Conservation (phyloP, 2,797 vertebrate genomes). For the Halcyon leucocephala region DNA sequence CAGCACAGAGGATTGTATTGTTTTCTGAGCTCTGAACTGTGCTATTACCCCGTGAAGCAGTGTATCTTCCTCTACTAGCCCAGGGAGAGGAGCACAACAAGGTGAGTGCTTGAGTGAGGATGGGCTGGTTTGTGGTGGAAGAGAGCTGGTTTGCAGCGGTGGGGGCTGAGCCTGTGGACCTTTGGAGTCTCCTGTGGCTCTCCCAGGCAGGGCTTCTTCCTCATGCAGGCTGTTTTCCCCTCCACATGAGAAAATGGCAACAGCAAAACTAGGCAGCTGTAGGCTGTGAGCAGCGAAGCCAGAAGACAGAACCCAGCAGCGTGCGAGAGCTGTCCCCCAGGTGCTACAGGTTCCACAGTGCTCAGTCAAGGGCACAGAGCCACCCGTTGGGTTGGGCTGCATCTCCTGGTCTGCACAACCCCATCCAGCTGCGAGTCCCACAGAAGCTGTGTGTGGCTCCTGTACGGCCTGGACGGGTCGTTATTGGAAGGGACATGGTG, state of each 20-base stretch:
- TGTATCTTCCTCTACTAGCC: neutral
- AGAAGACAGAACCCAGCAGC: neutral
- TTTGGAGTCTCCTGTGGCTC: neutral
- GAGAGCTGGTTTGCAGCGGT: neutral
- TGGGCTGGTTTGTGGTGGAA: neutral
- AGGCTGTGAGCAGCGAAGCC: neutral
- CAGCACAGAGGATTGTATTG: neutral
- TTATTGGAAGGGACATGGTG: fast-evolving
- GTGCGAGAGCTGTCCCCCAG: fast-evolving
- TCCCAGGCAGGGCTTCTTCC: neutral
- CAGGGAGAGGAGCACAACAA: neutral
- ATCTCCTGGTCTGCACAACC: neutral
- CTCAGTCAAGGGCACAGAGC: neutral
- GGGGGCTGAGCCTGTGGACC: neutral
- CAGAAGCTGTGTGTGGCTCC: neutral
- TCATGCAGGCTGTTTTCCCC: neutral
- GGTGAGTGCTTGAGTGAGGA: neutral
- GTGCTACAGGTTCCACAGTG: too few relatives aligned
- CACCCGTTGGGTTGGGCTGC: neutral
- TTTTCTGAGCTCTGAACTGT: neutral
- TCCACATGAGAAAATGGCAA: neutral
- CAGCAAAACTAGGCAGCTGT: neutral
- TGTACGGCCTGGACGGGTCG: fast-evolving
- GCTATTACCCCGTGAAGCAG: fast-evolving
- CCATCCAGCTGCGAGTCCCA: neutral